Conservation (phyloP, 2,888 invertebrate species). For the Drosophila nr. perissopoda region DNA sequence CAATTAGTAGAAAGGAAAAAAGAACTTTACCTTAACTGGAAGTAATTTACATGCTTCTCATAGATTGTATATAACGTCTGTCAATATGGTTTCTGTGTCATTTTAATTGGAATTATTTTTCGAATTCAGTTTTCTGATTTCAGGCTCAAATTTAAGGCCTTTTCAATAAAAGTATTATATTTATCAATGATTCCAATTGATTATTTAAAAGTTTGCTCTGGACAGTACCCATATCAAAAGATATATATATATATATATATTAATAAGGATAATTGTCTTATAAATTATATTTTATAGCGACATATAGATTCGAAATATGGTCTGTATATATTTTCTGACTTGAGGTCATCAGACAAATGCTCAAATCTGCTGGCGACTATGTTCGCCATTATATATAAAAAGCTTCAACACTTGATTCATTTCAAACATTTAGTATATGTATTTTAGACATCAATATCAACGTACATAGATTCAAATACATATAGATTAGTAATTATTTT, state of each 20-base stretch:
- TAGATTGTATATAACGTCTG: background rate
- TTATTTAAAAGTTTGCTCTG: background rate
- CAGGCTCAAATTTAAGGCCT: background rate
- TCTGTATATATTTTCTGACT: background rate
- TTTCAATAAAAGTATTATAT: background rate
- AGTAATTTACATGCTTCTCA: background rate
- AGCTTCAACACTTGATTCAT: slow-evolving; percentile 12
- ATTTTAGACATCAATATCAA: slow-evolving; percentile 14
- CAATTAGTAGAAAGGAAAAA: background rate
- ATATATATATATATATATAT: too few species aligned
- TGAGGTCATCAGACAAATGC: slow-evolving; percentile 12
- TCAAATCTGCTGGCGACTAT: slow-evolving; percentile 15
- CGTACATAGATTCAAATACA: background rate
- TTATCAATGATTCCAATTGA: background rate
- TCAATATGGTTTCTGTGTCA: background rate
- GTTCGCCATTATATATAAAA: background rate
- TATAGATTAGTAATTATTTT: slow-evolving; percentile 6
- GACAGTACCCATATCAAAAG: background rate
- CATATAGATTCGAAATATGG: background rate
- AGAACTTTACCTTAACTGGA: background rate
- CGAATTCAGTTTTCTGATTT: background rate
- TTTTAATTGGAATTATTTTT: background rate
- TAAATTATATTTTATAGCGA: background rate
- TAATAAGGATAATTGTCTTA: background rate
- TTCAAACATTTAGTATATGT: slow-evolving; percentile 21